phyloP scores from a whole-genome alignment of 1,140 invertebrate species.

The Subanguina moxae region DNA sequence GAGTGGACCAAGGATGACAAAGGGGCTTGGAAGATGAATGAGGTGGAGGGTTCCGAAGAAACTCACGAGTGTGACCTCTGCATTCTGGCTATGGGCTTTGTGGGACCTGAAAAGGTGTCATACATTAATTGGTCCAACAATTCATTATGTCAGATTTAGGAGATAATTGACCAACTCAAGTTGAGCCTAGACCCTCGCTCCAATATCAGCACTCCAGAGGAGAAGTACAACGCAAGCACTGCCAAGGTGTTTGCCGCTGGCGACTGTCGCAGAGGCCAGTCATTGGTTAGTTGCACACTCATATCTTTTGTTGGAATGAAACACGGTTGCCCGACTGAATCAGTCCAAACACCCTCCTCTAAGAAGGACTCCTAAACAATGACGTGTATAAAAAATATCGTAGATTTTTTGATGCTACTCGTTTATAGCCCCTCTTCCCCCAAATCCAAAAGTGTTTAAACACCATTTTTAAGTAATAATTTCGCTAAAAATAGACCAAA shows the following conservation, averaged over 20 bases:
- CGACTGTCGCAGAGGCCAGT: slow-evolving; percentile 94
- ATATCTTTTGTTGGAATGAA: no score
- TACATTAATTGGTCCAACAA: not conserved
- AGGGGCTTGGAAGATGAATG: slow-evolving; percentile 88
- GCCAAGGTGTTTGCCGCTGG: slow-evolving; percentile 89
- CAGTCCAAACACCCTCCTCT: no score
- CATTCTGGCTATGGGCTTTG: slow-evolving; percentile 94
- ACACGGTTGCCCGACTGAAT: no score
- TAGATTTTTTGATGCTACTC: no score
- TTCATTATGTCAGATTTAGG: slow-evolving; percentile 26
- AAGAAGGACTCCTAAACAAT: no score
- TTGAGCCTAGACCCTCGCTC: slow-evolving; percentile 81
- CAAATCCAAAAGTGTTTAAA: no score
- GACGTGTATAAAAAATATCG: no score
- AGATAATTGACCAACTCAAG: slow-evolving; percentile 77
- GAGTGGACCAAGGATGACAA: slow-evolving; percentile 87
- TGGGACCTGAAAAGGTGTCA: slow-evolving; percentile 82
- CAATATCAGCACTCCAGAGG: slow-evolving; percentile 79
- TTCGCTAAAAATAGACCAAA: no score
- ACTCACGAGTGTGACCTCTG: slow-evolving; percentile 77
- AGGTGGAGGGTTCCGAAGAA: slow-evolving; percentile 76
- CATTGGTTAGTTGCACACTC: slow-evolving; percentile 63
- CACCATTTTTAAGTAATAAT: no score
- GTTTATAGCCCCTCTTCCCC: no score
- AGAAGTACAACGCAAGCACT: slow-evolving; percentile 76